Conservation (phyloP, 2,797 vertebrate species). For the Morelia viridis region DNA sequence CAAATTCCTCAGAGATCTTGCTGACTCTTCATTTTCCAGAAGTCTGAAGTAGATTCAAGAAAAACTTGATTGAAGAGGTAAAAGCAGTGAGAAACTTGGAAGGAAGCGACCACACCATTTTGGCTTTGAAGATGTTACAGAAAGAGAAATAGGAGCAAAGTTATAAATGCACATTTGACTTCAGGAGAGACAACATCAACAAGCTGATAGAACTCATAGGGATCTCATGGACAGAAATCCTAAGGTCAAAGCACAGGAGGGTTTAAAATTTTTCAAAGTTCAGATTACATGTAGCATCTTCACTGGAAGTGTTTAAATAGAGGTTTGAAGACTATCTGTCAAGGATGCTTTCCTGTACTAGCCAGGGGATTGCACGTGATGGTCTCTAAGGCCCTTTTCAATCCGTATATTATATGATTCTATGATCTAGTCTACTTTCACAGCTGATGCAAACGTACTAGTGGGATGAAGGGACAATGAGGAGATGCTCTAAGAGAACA, state of each 20-base stretch:
- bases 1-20: not conserved
- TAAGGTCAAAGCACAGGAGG: not conserved
- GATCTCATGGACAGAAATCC: not conserved
- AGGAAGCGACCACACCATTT: not conserved
- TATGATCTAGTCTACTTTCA: not conserved
- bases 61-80: not conserved
- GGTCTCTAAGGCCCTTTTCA: not conserved
- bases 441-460: not conserved
- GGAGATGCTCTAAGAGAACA: not conserved
- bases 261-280: not conserved
- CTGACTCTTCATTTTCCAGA: not conserved
- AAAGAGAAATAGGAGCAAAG: not conserved
- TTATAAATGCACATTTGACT: not conserved
- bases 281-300: not conserved
- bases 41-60: not conserved
- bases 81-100: not conserved
- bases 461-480: not conserved
- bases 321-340: not conserved
- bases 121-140: not conserved
- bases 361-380: not conserved
- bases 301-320: not conserved
- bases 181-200: not conserved
- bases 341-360: not conserved
- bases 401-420: not conserved
- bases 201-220: not conserved